These are phyloP conservation scores for Lophotriccus pileatus DNA, from an alignment of 2,797 vertebrate genomes.

Conservation along the genomic window DNA sequence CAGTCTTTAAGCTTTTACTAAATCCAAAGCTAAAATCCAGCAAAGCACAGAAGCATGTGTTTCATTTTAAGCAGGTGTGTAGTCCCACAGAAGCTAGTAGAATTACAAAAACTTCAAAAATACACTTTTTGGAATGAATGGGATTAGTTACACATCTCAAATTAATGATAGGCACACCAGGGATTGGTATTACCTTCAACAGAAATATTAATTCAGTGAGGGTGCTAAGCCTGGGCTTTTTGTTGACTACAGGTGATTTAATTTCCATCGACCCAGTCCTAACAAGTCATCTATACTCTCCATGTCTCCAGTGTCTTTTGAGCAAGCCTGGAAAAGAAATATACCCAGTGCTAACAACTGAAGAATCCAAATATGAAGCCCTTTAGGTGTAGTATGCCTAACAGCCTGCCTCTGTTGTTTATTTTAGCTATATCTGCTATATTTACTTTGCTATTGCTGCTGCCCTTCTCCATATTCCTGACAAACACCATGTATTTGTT, in stretches of 20 bases:
- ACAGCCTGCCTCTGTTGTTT: neutral
- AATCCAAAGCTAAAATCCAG: constrained; percentile 30
- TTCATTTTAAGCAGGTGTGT: constrained; percentile 19
- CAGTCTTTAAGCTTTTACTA: constrained; percentile 53
- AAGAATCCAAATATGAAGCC: neutral
- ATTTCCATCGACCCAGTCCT: neutral
- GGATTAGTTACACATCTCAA: neutral
- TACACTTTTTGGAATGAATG: neutral
- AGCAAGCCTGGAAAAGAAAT: neutral
- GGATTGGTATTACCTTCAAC: neutral
- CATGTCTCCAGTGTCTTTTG: neutral
- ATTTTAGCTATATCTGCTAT: neutral
- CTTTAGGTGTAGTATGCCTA: neutral
- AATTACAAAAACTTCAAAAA: constrained; percentile 4
- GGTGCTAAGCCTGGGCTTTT: neutral
- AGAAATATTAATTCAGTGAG: neutral
- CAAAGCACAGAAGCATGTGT: neutral
- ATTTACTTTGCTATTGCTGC: neutral
- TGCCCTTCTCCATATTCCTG: neutral
- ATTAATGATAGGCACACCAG: neutral
- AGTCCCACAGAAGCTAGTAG: neutral
- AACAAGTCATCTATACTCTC: neutral
- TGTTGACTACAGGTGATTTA: neutral
- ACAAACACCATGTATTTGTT: neutral
- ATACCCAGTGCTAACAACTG: neutral